Evolutionary conservation across 2,888 invertebrate species (phyloP), one percentile per base, ranked within the genome.

Genomic region (Stenurella melanura): DNA sequence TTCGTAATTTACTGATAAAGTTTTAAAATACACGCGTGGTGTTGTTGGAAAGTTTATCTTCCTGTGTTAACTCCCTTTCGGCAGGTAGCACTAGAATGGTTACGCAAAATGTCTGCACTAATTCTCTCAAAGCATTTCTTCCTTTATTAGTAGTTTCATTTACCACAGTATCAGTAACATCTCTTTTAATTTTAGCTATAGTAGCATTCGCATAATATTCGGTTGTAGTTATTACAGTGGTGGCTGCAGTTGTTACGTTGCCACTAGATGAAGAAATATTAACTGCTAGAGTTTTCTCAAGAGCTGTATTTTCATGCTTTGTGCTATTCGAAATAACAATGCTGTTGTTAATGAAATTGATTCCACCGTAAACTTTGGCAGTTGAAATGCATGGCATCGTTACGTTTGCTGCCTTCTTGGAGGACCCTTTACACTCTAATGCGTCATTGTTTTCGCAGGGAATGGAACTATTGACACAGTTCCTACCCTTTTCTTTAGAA

Each of bases 341-440:
- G 5, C 81, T 83, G 56, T 86, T 86, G 64, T 86, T 86, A 5
- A 85, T 85, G 34, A 78, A 84, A 18, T 80, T 82, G 12, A 86
- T 75, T 72, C 83, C 82, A 5, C 84, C 86, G 50, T 82, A 82
- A 9, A 87, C 82, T 54, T 85, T 83, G 0, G 87, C 86, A 6
- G 84, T 87, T 0, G 87, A 87, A 78, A 88, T 85, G 77, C 88
- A 88, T 1, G 88, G 88, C 63, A 88, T 84, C 26, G 80, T 82
- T 10, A 88, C 79, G 10, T 82, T 76, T 3, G 88, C 86, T 11
- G 78, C 78, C 15, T 86, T 86, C 0, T 80, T 78, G 5, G 84
- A 80, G 7, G 79, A 77, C 42, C 83, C 82, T 66, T 84, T 84
- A 68, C 88, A 87, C 69, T 85, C 86, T 17, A 87, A 84, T 26